phyloP scores from a whole-genome alignment of 2,797 vertebrate genomes.

The Podarcis siculus region DNA sequence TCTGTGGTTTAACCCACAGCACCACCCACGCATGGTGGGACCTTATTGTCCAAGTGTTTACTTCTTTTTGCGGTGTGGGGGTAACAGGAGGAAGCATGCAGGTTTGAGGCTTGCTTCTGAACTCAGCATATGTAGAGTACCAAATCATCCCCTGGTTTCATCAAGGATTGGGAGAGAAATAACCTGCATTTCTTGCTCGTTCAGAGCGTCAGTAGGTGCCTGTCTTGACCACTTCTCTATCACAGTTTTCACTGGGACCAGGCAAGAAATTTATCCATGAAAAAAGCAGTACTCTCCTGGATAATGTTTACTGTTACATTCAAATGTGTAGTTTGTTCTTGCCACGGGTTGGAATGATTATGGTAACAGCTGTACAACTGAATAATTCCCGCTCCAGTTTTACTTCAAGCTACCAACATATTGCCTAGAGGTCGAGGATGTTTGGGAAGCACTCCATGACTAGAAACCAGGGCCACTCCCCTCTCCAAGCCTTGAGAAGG shows the following conservation, averaged over 20 bases:
- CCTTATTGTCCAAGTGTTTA: not conserved
- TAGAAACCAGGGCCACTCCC: not conserved
- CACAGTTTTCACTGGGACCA: not conserved
- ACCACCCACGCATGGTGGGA: not conserved
- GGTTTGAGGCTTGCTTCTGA: too few species aligned
- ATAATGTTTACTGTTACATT: not conserved
- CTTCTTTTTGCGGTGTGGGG: not conserved
- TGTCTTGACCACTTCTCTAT: not conserved
- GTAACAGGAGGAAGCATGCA: not conserved
- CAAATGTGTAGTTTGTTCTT: not conserved
- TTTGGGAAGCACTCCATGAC: not conserved
- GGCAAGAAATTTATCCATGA: not conserved
- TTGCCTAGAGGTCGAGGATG: not conserved
- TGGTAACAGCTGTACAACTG: not conserved
- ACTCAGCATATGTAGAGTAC: too few species aligned
- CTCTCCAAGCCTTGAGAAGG: not conserved
- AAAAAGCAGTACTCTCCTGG: not conserved
- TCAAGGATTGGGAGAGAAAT: not conserved
- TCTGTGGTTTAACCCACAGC: too few species aligned
- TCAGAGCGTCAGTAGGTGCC: not conserved
- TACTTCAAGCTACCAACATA: not conserved
- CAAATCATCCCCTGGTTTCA: not conserved
- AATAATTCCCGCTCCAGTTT: too few species aligned
- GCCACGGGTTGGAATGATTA: not conserved
- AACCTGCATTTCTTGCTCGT: not conserved